Conservation (phyloP, 2,888 invertebrate species). For the Hetaerina titia region DNA sequence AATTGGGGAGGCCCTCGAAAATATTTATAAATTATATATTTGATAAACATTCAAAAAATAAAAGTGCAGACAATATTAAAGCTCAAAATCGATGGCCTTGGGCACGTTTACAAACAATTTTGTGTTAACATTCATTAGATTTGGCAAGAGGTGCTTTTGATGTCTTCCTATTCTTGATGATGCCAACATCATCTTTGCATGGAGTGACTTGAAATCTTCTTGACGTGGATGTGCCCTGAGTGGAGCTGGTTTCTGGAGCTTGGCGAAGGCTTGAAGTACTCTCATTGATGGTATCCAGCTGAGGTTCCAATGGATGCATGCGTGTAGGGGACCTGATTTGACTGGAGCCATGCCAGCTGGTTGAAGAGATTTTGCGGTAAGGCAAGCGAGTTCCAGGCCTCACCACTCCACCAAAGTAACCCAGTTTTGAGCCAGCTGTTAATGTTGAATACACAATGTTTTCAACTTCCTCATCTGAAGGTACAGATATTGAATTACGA, state of each 20-base stretch:
- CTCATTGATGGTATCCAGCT: not conserved
- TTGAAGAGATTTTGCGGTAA: constrained; percentile 7
- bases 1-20: not conserved
- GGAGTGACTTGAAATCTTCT: constrained; percentile 43
- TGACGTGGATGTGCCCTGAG: not conserved
- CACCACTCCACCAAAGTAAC: not conserved
- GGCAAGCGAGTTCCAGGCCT: not conserved
- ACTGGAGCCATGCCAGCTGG: constrained; percentile 4
- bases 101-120: too few relatives aligned
- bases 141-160: not conserved
- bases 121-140: not conserved
- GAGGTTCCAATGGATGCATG: not conserved
- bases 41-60: not conserved
- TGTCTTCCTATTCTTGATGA: not conserved
- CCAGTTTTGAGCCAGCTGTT: not conserved
- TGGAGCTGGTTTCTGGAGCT: not conserved
- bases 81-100: too few relatives aligned
- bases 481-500: constrained; percentile 13
- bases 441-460: constrained; percentile 49
- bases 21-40: not conserved
- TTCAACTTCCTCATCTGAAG: constrained; percentile 49
- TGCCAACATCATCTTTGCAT: constrained; percentile 24
- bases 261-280: constrained; percentile 3
- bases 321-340: not conserved
- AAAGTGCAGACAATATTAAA: too few relatives aligned